Conservation (phyloP, 1,140 invertebrate species). For the Lepidostoma basale region DNA sequence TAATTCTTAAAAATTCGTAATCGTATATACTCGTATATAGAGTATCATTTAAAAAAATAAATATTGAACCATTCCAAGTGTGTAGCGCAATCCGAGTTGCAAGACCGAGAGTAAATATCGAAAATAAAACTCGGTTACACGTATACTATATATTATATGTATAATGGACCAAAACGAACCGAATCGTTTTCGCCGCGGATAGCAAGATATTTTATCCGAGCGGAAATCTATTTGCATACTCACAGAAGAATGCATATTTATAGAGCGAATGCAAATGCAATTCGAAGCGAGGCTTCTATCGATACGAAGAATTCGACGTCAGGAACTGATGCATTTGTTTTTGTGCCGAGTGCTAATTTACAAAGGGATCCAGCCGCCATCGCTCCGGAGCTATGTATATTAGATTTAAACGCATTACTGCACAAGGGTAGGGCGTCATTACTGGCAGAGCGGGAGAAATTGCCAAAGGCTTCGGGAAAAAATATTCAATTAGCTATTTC, state of each 20-base stretch:
- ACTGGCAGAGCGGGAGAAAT: background rate
- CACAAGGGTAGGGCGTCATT: background rate
- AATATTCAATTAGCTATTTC: too few species aligned
- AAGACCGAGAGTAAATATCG: too few species aligned
- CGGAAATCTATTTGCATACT: slow-evolving; percentile 17
- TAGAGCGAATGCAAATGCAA: slow-evolving; percentile 18
- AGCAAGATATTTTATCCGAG: slow-evolving; percentile 1
- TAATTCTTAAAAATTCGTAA: too few species aligned
- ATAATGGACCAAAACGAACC: background rate
- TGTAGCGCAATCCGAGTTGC: too few species aligned
- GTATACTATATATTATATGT: too few species aligned
- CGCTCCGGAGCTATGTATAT: background rate
- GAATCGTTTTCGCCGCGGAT: background rate
- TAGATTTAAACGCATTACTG: background rate
- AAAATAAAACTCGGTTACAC: too few species aligned
- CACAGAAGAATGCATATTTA: slow-evolving; percentile 24
- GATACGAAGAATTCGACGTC: slow-evolving; percentile 15
- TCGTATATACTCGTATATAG: too few species aligned
- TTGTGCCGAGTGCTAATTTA: slow-evolving; percentile 26
- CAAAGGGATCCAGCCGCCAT: slow-evolving; percentile 6
- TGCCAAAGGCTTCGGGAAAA: too few species aligned
- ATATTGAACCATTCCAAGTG: too few species aligned
- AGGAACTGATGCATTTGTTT: slow-evolving; percentile 20
- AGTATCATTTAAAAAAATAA: too few species aligned
- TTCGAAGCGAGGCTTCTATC: slow-evolving; percentile 1